Evolutionary conservation across 2,797 vertebrate species (phyloP).

Genomic region (Tragelaphus oryx): DNA sequence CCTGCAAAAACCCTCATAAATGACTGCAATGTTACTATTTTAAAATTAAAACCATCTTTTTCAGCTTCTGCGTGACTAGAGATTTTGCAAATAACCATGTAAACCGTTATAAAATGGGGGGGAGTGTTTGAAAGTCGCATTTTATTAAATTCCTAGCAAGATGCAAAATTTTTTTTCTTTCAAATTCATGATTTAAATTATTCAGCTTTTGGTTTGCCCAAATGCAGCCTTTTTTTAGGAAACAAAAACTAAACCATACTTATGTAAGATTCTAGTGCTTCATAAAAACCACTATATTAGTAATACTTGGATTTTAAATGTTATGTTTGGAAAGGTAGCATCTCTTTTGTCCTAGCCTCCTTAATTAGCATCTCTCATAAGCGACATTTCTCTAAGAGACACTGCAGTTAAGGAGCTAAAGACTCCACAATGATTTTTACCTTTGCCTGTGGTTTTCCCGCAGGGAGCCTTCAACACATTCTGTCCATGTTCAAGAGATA

Average conservation of each 20-base stretch:
- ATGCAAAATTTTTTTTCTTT: constrained; percentile 33
- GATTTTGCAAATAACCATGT: constrained; percentile 35
- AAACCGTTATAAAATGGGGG: background rate
- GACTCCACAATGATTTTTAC: background rate
- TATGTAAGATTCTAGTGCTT: constrained; percentile 51
- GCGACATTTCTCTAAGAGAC: constrained; percentile 11
- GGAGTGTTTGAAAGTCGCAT: background rate
- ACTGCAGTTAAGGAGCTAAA: background rate
- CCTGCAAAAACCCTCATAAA: constrained; percentile 13
- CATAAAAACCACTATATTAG: constrained; percentile 24
- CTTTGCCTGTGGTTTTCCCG: background rate
- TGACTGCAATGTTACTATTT: background rate
- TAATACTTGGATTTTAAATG: constrained; percentile 35
- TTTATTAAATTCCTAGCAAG: constrained; percentile 43
- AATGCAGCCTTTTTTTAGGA: constrained; percentile 43
- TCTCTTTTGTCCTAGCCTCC: background rate
- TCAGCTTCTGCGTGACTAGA: background rate
- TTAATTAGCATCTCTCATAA: constrained; percentile 53
- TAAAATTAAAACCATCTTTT: constrained; percentile 31
- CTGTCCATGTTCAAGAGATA: constrained; percentile 26
- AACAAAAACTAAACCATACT: constrained; percentile 42
- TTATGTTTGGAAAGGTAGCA: constrained; percentile 39
- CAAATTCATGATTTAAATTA: constrained; percentile 25
- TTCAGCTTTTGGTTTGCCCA: constrained; percentile 39
- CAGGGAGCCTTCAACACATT: constrained; percentile 43